Base-by-base conservation (phyloP, 2,888 invertebrate genomes). In the Oscheius sp. region DNA sequence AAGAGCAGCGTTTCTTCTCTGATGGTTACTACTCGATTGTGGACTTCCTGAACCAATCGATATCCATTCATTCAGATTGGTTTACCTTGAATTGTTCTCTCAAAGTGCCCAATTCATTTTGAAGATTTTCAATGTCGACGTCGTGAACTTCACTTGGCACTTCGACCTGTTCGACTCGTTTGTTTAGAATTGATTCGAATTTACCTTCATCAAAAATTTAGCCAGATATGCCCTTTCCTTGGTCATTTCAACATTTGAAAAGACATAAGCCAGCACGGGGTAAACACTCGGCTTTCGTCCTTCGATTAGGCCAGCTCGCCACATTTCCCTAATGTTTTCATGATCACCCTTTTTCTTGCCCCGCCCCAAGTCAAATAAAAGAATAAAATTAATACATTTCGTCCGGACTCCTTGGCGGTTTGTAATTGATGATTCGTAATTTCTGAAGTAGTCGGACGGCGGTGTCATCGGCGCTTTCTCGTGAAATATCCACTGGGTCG, bases 201-300 rank as follows among this genome's bases (percentile, higher is more conserved):
- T 71, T 68, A 82, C 81, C 73, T 77, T 83, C 75, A 83, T 78
- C 58, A 91, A 88, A 84, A 88, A 91, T 72, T 89, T 92, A n/a
- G 94, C 93, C 68, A 95, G 91, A 90, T 95, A 95, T 0, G 94
- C 94, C 69, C 95, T 91, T 85, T 94, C 94, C 88, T 93, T 93
- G 35, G 94, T 92, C 80, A 93, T 92, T 1, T 93, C 92, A 73
- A 92, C 91, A 82, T 93, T 92, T 16, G 92, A 91, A 25, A 95
- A 91, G 9, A 95, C 91, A 94, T 94, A 95, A 88, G 93, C 92
- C 66, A 95, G 89, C 70, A 94, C 93, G 13, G 93, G 93, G 88
- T 94, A 93, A 66, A 95, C 91, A 0, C 93, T 92, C 80, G 92
- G 91, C 64, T 93, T 92, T 81, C 94, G 93, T 21, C 94, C 95